phyloP scores from a whole-genome alignment of 2,797 vertebrate species.

The Rhynchonycteris naso region DNA sequence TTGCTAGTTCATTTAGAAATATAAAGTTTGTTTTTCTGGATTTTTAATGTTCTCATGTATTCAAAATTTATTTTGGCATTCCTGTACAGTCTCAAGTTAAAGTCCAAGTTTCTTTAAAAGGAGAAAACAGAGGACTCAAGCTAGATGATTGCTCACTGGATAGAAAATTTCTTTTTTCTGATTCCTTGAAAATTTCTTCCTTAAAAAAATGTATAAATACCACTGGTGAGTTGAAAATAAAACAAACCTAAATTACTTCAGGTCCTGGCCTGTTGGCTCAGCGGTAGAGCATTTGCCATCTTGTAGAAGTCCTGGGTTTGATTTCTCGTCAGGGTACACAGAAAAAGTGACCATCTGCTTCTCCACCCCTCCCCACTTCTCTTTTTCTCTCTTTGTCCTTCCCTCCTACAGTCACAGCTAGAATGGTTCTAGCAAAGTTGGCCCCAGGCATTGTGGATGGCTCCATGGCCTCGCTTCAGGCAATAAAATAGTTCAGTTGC shows the following conservation, averaged over 20 bases:
- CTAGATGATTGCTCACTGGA: not conserved
- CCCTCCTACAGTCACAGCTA: too few relatives aligned
- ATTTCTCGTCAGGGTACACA: too few relatives aligned
- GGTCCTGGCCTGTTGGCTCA: too few relatives aligned
- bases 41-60: not conserved
- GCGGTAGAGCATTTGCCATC: too few relatives aligned
- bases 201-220: not conserved
- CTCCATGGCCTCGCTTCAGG: too few relatives aligned
- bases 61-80: not conserved
- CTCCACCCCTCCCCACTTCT: too few relatives aligned
- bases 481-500: too few relatives aligned
- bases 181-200: not conserved
- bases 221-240: not conserved
- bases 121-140: not conserved
- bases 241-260: not conserved
- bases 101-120: not conserved
- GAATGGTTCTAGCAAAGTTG: too few relatives aligned
- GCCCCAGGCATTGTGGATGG: too few relatives aligned
- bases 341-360: too few relatives aligned
- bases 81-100: not conserved
- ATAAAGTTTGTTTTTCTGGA: not conserved
- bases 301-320: too few relatives aligned
- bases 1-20: not conserved
- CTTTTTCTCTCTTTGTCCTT: too few relatives aligned
- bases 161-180: not conserved